Base-by-base conservation (phyloP, 2,888 invertebrate species). In the Sarcophaga caerulescens region DNA sequence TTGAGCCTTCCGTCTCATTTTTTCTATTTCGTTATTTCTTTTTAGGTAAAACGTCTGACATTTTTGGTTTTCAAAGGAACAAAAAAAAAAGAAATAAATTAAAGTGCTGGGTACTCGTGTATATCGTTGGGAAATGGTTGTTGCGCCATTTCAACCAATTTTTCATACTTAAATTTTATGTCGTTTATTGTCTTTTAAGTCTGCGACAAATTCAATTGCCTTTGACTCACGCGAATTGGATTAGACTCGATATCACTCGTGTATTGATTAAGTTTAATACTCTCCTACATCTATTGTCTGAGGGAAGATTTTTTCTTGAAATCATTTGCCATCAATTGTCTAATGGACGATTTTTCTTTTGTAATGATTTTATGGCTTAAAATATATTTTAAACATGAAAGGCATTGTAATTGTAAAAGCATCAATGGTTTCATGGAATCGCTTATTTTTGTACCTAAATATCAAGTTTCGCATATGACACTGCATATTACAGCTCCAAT, bases 131-230 rank as follows among this genome's bases (percentile, higher is more conserved):
- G 8, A 63, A 74, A 63, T 74, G 63, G 45, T 63, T 68, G 57
- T 63, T 68, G 19, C 3, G 19, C 19, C 23, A 69, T 75, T 76
- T 76, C 57, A 73, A 47, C 70, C 44, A 81, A 79, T 82, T 82
- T 76, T 79, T 75, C 66, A 57, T 81, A 76, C 71, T 76, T 71
- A 75, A 45, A 68, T 60, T 45, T 65, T 44, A 6, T 23, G 52
- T 12, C 70, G 57, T 79, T 35, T 81, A 78, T 81, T 79, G 57
- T 82, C 66, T 82, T 76, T 77, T 74, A 77, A 80, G 76, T 76
- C 80, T 2, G 1, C 63, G n/a, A 76, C 73, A 80, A 80, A 83
- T 83, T 77, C 70, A 80, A 80, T 80, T 85, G 75, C 78, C 66
- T 62, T 47, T 63, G 65, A 70, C 65, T 63, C 81, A 35, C n/a